Evolutionary conservation across 1,140 invertebrate genomes (phyloP).

Genomic region (Hycleus cichorii): DNA sequence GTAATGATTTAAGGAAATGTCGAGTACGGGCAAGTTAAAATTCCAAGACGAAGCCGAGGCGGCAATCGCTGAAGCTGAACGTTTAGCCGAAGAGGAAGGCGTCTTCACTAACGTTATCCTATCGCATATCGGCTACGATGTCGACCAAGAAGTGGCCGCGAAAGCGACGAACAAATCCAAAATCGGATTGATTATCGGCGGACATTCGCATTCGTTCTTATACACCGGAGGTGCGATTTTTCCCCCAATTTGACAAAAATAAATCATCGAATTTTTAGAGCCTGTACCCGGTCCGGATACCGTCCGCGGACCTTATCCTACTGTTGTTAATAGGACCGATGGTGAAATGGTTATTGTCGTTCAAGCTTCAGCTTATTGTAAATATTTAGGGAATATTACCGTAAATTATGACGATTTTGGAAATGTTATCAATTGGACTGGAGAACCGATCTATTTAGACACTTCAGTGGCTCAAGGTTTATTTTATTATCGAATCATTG

Average conservation of each 20-base stretch:
- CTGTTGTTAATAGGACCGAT: slow-evolving; percentile 32
- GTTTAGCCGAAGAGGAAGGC: slow-evolving; percentile 34
- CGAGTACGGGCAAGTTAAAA: slow-evolving; percentile 33
- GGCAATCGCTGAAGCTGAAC: slow-evolving; percentile 31
- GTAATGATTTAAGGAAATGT: slow-evolving; percentile 26
- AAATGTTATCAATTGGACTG: slow-evolving; percentile 57
- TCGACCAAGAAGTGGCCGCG: slow-evolving; percentile 57
- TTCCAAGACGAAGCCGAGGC: slow-evolving; percentile 45
- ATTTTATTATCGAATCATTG: neutral
- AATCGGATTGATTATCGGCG: slow-evolving; percentile 75
- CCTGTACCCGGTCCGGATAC: slow-evolving; percentile 38
- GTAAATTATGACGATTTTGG: slow-evolving; percentile 68
- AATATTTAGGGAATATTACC: slow-evolving; percentile 66
- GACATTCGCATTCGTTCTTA: slow-evolving; percentile 63
- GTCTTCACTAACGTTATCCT: slow-evolving; percentile 41
- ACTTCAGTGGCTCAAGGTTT: slow-evolving; percentile 51
- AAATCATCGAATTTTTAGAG: neutral
- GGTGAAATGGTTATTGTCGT: slow-evolving; percentile 58
- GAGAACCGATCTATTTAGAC: slow-evolving; percentile 69
- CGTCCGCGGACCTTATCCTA: slow-evolving; percentile 48
- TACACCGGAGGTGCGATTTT: slow-evolving; percentile 22
- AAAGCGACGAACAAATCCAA: slow-evolving; percentile 46
- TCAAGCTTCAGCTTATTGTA: slow-evolving; percentile 61
- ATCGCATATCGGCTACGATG: slow-evolving; percentile 51
- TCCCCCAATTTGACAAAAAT: neutral